A percentile compares a stretch with the other conserved stretches of the same genome.
These are phyloP conservation scores for human (Homo sapiens) DNA, from an alignment of 2,113 vertebrate genomes.

Conservation along the genomic window GRCh38 chr11:125502001-125502500, in stretches of 20 bases:
- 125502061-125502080: neutral
- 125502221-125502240: neutral
- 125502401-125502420: neutral
- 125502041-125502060: neutral
- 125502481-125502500: neutral
- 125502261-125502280: neutral
- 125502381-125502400: neutral
- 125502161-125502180: neutral
- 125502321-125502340: neutral
- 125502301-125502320: neutral
- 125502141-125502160: neutral
- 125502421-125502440: neutral
- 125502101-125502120: neutral
- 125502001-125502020: neutral
- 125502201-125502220: neutral
- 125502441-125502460: neutral
- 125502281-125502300: neutral
- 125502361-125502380: neutral
- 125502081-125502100: neutral
- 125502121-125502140: neutral
- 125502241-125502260: neutral
- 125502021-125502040: neutral
- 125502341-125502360: neutral
- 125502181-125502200: neutral
- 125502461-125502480: neutral